Evolutionary conservation across 2,113 vertebrate species (phyloP).

Genomic region (Varanus salvator): DNA sequence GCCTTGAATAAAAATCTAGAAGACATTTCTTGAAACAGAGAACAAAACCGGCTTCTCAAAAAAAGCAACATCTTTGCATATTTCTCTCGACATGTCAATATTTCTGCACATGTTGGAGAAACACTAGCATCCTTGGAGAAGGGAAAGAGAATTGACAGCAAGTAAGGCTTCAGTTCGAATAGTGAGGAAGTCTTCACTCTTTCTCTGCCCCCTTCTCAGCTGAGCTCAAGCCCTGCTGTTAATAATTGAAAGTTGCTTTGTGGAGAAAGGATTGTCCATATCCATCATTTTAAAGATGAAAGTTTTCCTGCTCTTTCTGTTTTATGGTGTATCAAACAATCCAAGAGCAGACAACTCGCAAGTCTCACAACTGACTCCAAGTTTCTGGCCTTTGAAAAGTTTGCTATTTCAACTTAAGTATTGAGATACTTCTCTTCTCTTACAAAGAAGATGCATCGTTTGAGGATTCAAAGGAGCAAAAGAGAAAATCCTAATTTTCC

Average conservation of each 20-base stretch:
- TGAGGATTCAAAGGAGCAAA: conserved; percentile 76
- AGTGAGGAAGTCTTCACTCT: conserved; percentile 28
- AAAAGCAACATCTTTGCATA: conserved; percentile 55
- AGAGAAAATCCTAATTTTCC: conserved; percentile 78
- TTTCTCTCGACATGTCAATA: conserved; percentile 52
- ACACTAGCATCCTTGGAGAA: conserved; percentile 58
- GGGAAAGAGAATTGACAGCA: conserved; percentile 55
- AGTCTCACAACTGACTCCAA: conserved; percentile 56
- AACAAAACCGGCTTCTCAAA: conserved; percentile 48
- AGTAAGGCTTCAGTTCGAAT: conserved; percentile 56
- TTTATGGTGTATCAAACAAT: conserved; percentile 68
- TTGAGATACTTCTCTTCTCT: conserved; percentile 73
- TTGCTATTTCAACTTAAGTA: conserved; percentile 77
- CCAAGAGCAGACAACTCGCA: conserved; percentile 42
- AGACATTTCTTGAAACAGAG: conserved; percentile 41
- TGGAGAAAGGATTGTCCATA: conserved; percentile 49
- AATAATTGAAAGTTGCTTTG: conserved; percentile 58
- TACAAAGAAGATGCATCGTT: conserved; percentile 76
- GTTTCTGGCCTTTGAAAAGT: conserved; percentile 77
- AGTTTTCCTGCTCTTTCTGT: conserved; percentile 41
- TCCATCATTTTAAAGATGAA: conserved; percentile 58
- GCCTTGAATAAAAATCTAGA: conserved; percentile 57
- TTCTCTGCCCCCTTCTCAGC: conserved; percentile 48
- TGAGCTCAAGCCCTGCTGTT: conserved; percentile 61
- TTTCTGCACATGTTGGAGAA: conserved; percentile 53